These are phyloP conservation scores for Ethmia dodecea DNA, from an alignment of 2,888 invertebrate genomes.

Conservation along the genomic window DNA sequence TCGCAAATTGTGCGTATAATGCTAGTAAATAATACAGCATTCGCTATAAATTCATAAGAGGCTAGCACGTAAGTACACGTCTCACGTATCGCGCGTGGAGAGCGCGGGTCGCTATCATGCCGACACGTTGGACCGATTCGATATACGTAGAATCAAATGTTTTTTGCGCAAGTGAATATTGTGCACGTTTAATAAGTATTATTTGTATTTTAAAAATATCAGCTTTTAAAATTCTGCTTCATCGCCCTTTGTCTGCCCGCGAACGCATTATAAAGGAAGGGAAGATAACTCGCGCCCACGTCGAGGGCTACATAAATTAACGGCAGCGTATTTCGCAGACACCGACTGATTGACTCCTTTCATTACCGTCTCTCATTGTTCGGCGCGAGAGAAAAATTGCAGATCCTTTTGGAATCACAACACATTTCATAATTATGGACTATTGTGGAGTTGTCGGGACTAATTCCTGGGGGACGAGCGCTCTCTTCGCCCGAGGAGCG, in stretches of 20 bases:
- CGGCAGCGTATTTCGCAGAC: slow-evolving; percentile 60
- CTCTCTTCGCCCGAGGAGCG: slow-evolving; percentile 44
- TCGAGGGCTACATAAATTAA: slow-evolving; percentile 61
- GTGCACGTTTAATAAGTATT: too few relatives aligned
- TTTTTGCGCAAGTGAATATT: too few relatives aligned
- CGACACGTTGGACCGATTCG: slow-evolving; percentile 5
- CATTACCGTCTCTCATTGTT: slow-evolving; percentile 71
- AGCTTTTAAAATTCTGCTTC: slow-evolving; percentile 25
- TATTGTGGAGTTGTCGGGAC: slow-evolving; percentile 69
- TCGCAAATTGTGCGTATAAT: slow-evolving; percentile 77
- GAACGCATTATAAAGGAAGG: slow-evolving; percentile 34
- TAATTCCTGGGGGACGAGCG: slow-evolving; percentile 57
- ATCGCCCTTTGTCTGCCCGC: slow-evolving; percentile 51
- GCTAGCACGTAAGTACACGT: slow-evolving; percentile 48
- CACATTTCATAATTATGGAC: slow-evolving; percentile 78
- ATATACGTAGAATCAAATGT: neutral
- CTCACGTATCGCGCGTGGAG: slow-evolving; percentile 33
- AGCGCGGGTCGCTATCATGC: slow-evolving; percentile 2
- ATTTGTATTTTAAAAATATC: slow-evolving; percentile 8
- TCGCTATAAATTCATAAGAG: slow-evolving; percentile 64
- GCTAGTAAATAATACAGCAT: slow-evolving; percentile 70
- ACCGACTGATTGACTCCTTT: slow-evolving; percentile 74
- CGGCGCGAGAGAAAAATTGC: slow-evolving; percentile 66
- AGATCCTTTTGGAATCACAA: slow-evolving; percentile 64
- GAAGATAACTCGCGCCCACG: slow-evolving; percentile 28